A percentile compares a stretch with the other conserved stretches of the same genome.
These are phyloP conservation scores for Crax fasciolata DNA, from an alignment of 2,797 vertebrate species.

Conservation along the genomic window DNA sequence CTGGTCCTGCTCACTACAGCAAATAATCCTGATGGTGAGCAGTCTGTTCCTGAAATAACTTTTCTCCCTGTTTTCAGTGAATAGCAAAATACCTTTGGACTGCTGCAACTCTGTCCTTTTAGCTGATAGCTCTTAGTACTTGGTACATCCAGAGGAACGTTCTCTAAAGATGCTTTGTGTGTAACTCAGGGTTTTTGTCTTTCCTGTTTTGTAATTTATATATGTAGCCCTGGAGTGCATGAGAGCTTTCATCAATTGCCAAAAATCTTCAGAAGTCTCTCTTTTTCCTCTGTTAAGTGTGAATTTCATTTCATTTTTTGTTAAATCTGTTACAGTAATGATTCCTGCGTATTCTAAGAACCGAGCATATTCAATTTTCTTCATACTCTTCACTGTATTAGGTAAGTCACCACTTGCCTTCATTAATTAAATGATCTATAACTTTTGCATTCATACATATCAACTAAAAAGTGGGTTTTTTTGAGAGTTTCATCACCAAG, in stretches of 20 bases:
- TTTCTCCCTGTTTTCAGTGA: neutral
- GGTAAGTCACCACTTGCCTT: conserved; percentile 83
- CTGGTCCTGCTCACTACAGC: conserved; percentile 95
- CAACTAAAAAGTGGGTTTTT: neutral
- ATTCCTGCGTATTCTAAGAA: conserved; percentile 92
- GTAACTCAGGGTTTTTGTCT: neutral
- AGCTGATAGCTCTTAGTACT: neutral
- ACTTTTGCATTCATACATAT: neutral
- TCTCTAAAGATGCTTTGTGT: neutral
- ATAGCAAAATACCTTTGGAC: neutral
- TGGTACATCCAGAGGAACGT: neutral
- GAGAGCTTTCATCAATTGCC: neutral
- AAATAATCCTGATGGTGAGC: conserved; percentile 95
- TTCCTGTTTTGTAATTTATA: neutral
- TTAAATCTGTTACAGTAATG: conserved; percentile 88
- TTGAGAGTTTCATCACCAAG: neutral
- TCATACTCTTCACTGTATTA: conserved; percentile 92
- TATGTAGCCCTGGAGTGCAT: neutral
- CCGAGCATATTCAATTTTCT: conserved; percentile 91
- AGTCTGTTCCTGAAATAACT: neutral
- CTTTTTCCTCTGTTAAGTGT: neutral
- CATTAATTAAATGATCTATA: neutral
- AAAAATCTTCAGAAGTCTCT: neutral
- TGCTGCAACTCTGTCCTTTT: neutral
- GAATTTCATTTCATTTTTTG: neutral